Base-by-base conservation (phyloP, 1,140 invertebrate species). In the Scaptomyza montana region DNA sequence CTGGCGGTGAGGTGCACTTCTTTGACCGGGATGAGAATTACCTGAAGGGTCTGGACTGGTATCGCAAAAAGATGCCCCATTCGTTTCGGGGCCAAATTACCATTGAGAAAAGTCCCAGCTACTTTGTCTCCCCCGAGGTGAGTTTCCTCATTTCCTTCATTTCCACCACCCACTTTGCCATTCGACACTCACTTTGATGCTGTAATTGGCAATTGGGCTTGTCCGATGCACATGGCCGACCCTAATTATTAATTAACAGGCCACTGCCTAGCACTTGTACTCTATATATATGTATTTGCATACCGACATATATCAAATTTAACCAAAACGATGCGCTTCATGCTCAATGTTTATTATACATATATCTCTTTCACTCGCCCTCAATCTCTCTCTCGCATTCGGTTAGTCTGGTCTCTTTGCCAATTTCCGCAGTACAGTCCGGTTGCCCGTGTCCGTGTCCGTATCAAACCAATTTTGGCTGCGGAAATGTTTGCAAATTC, bases 61-160 rank as follows among this genome's bases (percentile, higher is more conserved):
- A 99, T 92, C 92, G 96, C 50, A 95, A 94, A 73, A 96, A 97
- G 93, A 99, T 99, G 98, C 98, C 98, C 5, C 95, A 96, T 80
- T 98, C 97, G 0, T 96, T 96, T 91, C 94, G 94, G 62, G 96
- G 96, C 21, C 97, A 99, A 93, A 95, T 99, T 70, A 99, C 98
- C 12, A 98, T 99, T 80, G 98, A 99, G 92, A 99, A 99, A 92
- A 98, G 97, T 72, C 98, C 98, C 1, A 98, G 97, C 80, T 99
- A 99, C 93, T 99, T 99, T 93, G 97, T 99, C 56, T 99, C 98
- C 12, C 97, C 97, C 13, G 97, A 98, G 94, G 98, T 98, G 92
- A 93, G 90, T 79, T 21, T 10, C 2, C 16, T 12, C 9, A 13
- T 5, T 7, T 3, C 12, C 3, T 0, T 28, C 12, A 19, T 9